Conservation (phyloP, 2,888 invertebrate genomes). For the Chrysolina haemoptera region DNA sequence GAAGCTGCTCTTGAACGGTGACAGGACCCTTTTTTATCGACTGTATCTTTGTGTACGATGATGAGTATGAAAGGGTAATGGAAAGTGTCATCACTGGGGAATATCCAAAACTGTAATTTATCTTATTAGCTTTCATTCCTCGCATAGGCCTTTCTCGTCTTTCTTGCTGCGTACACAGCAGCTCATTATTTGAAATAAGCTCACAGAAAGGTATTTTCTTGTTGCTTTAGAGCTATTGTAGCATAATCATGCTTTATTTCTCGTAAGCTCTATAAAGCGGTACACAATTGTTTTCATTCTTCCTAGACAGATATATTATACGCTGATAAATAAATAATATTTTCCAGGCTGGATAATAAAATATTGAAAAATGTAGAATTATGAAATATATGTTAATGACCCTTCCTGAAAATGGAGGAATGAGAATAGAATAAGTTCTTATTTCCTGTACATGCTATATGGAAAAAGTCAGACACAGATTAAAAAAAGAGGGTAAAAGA, state of each 20-base stretch:
- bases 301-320: too few relatives aligned
- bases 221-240: not conserved
- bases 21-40: conserved; percentile 50
- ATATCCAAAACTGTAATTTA: conserved; percentile 60
- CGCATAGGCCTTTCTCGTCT: conserved; percentile 52
- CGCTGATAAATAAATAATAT: too few relatives aligned
- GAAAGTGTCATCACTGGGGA: conserved; percentile 59
- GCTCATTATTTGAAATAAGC: conserved; percentile 33
- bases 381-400: too few relatives aligned
- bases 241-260: not conserved
- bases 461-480: too few relatives aligned
- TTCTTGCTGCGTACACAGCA: conserved; percentile 39
- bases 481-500: too few relatives aligned
- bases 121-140: conserved; percentile 61
- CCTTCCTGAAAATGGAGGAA: too few relatives aligned
- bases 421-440: too few relatives aligned
- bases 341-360: too few relatives aligned
- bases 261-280: too few relatives aligned
- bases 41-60: conserved; percentile 41
- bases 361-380: too few relatives aligned
- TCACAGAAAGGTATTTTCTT: conserved; percentile 37
- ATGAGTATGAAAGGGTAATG: conserved; percentile 56
- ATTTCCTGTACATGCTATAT: too few relatives aligned
- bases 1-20: conserved; percentile 25
- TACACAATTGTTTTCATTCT: too few relatives aligned